Evolutionary conservation across 1,140 invertebrate genomes (phyloP), one percentile per base, ranked within the genome.

Genomic region (Drosophila sp.): DNA sequence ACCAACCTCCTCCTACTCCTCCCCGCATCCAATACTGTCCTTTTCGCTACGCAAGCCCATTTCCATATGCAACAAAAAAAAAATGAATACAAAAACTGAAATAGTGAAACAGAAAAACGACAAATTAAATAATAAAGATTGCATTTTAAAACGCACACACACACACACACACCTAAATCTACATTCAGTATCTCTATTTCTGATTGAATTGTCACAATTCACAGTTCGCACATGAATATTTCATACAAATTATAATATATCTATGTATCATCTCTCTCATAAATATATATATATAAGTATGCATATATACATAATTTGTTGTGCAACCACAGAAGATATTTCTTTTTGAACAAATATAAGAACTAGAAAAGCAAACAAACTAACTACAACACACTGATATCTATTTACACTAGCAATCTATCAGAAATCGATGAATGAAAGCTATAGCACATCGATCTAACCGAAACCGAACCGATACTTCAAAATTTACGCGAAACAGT

Each of bases 131-230:
- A 85, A 86, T 72, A 61, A 75, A 78, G 74, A 81, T 84, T 81
- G 79, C 64, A 50, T 58, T 77, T 76, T 64, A 60, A 62, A 55
- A 62, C 55, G 61, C 69, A 77, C 38, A 62, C 60, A 75, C 60
- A 50, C 61, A 38, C 25, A 33, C 23, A 56, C 23, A 56, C 10
- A 27, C 10, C 6, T 25, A 17, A 7, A 11, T 11, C 7, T 29
- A 23, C 25, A 64, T 63, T 17, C 17, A 17, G 23, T 4, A 47
- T 75, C 70, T 63, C 29, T 73, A 71, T 71, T 75, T 65, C 40
- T 85, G 81, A 85, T 85, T 85, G 82, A 85, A 86, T 78, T 85
- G 84, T 85, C 81, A 85, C 67, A 78, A 75, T 79, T 80, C 64
- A 72, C 78, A 67, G 64, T 63, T 33, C 55, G 25, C 70, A 8